Conservation (phyloP, 1,140 invertebrate genomes). For the Spodoptera frugiperda region DNA sequence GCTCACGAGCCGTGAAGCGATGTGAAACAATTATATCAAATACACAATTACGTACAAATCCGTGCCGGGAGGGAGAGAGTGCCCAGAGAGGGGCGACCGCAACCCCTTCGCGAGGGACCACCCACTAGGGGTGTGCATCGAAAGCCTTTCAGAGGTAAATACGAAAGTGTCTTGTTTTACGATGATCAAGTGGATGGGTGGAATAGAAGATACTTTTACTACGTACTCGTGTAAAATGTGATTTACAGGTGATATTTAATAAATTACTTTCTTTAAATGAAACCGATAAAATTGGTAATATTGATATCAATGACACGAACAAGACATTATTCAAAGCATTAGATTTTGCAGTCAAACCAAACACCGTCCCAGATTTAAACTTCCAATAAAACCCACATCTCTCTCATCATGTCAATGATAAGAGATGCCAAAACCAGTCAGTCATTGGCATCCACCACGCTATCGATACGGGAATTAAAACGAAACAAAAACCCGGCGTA, state of each 20-base stretch:
- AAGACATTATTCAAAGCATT: too few relatives aligned
- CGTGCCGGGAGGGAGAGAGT: not conserved
- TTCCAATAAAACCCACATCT: too few relatives aligned
- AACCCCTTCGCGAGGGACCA: constrained; percentile 19
- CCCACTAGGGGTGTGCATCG: constrained; percentile 20
- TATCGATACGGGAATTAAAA: constrained; percentile 24
- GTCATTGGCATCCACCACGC: not conserved
- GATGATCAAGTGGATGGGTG: too few relatives aligned
- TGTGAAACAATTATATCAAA: constrained; percentile 44
- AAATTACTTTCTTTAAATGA: too few relatives aligned
- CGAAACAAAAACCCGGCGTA: not conserved
- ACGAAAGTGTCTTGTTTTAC: not conserved
- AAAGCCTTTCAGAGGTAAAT: constrained; percentile 5
- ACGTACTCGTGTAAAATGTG: too few relatives aligned
- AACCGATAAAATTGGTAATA: too few relatives aligned
- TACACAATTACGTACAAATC: constrained; percentile 46
- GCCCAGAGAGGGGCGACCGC: constrained; percentile 20
- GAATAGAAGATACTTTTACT: too few relatives aligned
- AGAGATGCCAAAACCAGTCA: not conserved
- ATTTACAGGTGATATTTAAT: too few relatives aligned
- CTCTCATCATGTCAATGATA: too few relatives aligned
- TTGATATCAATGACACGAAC: too few relatives aligned
- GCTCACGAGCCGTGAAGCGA: constrained; percentile 29
- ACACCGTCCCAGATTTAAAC: too few relatives aligned
- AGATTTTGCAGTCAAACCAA: too few relatives aligned